These are phyloP conservation scores for Aromia moschata DNA, from an alignment of 2,888 invertebrate species.

Conservation along the genomic window DNA sequence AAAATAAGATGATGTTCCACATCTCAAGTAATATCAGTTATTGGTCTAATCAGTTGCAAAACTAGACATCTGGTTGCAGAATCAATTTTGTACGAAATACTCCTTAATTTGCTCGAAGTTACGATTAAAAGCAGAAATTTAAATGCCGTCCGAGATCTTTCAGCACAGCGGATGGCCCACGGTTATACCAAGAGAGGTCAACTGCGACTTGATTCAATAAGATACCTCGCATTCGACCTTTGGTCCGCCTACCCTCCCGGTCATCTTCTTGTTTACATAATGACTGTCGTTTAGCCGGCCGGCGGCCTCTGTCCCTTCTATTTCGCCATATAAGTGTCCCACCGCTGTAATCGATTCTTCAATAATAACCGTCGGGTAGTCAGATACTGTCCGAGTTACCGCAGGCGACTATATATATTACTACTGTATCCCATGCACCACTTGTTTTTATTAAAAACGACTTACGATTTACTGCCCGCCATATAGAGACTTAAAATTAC, in stretches of 20 bases:
- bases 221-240: conserved; percentile 47
- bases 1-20: too few species aligned
- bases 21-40: too few species aligned
- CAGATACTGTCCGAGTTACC: conserved; percentile 27
- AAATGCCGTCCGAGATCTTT: too few species aligned
- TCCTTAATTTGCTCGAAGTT: too few species aligned
- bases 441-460: conserved; percentile 47
- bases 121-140: too few species aligned
- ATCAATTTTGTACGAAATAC: too few species aligned
- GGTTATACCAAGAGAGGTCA: conserved; percentile 26
- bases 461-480: conserved; percentile 38
- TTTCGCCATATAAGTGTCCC: conserved; percentile 40
- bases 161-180: neutral
- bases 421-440: conserved; percentile 23
- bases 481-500: conserved; percentile 4
- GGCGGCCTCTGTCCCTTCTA: conserved; percentile 53
- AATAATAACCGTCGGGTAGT: conserved; percentile 56
- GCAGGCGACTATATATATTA: conserved; percentile 8
- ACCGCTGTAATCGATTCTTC: conserved; percentile 30
- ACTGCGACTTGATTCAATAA: conserved; percentile 56
- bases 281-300: conserved; percentile 60
- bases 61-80: too few species aligned
- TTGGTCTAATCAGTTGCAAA: too few species aligned
- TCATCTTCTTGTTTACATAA: conserved; percentile 62
- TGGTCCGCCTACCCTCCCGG: conserved; percentile 47